Evolutionary conservation across 2,113 vertebrate genomes (phyloP).

Genomic region (Ammodramus savannarum): DNA sequence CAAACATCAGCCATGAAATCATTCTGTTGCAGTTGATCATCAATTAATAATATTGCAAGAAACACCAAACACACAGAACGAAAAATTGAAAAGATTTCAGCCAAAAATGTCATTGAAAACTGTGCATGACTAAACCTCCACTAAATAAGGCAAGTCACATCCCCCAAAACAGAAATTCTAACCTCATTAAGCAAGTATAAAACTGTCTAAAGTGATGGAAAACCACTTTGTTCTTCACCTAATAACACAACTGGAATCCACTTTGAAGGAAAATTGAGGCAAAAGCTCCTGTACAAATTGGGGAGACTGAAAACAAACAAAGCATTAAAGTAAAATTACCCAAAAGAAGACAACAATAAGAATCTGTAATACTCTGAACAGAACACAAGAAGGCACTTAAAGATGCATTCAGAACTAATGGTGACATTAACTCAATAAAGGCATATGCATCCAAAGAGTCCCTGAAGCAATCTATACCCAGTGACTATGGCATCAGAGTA

Average conservation of each 20-base stretch:
- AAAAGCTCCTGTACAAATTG: conserved; percentile 55
- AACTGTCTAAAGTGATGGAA: conserved; percentile 66
- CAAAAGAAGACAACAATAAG: conserved; percentile 54
- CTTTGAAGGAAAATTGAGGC: conserved; percentile 54
- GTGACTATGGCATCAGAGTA: conserved; percentile 11
- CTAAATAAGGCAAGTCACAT: conserved; percentile 47
- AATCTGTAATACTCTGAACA: conserved; percentile 48
- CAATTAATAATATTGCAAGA: conserved; percentile 5
- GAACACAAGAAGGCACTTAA: conserved; percentile 56
- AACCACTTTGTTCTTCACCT: conserved; percentile 49
- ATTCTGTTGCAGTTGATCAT: not conserved
- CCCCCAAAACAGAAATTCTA: conserved; percentile 37
- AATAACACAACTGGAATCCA: conserved; percentile 58
- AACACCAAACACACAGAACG: not conserved
- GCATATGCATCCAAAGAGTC: conserved; percentile 44
- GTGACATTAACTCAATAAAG: conserved; percentile 62
- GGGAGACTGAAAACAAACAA: conserved; percentile 58
- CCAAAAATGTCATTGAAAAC: not conserved
- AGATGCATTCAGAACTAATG: conserved; percentile 66
- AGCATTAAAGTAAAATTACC: conserved; percentile 67
- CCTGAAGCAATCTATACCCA: conserved; percentile 54
- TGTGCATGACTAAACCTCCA: conserved; percentile 20
- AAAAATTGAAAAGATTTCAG: conserved; percentile 7
- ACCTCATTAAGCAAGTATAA: conserved; percentile 66
- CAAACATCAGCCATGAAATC: not conserved